Base-by-base conservation (phyloP, 1,140 invertebrate species). In the Apis laboriosa region DNA sequence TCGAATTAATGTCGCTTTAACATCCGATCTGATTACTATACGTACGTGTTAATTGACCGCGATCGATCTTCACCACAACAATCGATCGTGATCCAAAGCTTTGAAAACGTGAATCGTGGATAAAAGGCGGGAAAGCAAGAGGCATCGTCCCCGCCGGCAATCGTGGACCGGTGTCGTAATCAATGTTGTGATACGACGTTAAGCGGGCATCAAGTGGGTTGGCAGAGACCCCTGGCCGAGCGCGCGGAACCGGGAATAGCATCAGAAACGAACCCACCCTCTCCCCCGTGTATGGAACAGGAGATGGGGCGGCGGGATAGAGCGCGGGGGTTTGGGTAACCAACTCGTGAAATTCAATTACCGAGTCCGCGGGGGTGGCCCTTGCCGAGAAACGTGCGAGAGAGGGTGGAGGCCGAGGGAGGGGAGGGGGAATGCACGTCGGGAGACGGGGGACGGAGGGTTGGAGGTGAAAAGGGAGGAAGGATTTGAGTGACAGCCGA, bases 261-360 rank as follows among this genome's bases (percentile, higher is more conserved):
- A 76, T 74, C 63, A 77, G 80, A 61, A 74, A 24, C 79, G 64
- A 34, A 34, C 34, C n/a, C 70, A 56, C 82, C 76, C 71, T 55
- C 72, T 67, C 77, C 56, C 60, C 80, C 80, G 58, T 9, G 2
- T 9, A 21, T 60, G 78, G 43, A 49, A 66, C 77, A 61, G 82
- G 90, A 85, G 86, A 79, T 86, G 86, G 84, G 85, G 78, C 86
- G 80, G 85, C 85, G 85, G 85, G 80, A 66, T 70, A 85, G 88
- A 85, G 89, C 89, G 85, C 89, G 86, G 84, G 92, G 91, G 90
- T 92, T 92, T 90, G 92, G 93, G 90, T 93, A 94, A 94, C 92
- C 92, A 94, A 93, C 92, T 94, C 91, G 92, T 94, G 92, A 94
- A 94, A 94, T 94, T 94, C 93, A 94, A 94, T 94, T 94, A 93